phyloP scores from a whole-genome alignment of 92 coral and sea anemone genomes.

The Zoanthus gigantus region DNA sequence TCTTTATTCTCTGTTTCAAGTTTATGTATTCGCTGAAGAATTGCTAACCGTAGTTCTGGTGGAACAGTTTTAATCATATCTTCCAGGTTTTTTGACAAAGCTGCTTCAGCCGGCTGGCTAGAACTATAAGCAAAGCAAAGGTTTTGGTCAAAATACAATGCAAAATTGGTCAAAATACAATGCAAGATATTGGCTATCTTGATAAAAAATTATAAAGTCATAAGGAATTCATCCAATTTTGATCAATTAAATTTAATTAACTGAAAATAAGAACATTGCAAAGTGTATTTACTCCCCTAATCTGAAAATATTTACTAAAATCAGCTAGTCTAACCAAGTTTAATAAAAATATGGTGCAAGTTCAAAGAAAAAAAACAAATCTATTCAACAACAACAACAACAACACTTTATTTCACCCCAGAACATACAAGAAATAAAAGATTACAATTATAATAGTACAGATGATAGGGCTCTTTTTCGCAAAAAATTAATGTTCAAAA shows the following conservation, averaged over 20 bases:
- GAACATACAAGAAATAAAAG: no score
- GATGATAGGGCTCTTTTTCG: background rate
- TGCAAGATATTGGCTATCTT: constrained; percentile 10
- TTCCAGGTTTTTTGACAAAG: constrained; percentile 9
- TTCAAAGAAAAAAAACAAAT: no score
- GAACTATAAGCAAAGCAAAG: background rate
- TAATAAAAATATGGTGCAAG: no score
- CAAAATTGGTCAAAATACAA: constrained; percentile 8
- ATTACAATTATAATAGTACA: background rate
- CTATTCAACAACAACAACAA: no score
- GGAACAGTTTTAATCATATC: constrained; percentile 20
- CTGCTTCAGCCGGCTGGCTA: constrained; percentile 1
- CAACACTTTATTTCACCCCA: no score
- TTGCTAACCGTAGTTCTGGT: constrained; percentile 26
- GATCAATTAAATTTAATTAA: no score
- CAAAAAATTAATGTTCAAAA: constrained; percentile 7
- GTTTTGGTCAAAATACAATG: constrained; percentile 5
- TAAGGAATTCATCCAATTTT: no score
- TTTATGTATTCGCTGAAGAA: background rate
- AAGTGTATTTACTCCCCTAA: no score
- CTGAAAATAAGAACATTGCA: no score
- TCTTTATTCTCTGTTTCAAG: background rate
- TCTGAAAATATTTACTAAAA: no score
- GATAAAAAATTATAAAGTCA: no score
- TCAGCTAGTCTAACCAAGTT: no score